Evolutionary conservation across 2,888 invertebrate species (phyloP).

Genomic region (Octonoba sinensis): DNA sequence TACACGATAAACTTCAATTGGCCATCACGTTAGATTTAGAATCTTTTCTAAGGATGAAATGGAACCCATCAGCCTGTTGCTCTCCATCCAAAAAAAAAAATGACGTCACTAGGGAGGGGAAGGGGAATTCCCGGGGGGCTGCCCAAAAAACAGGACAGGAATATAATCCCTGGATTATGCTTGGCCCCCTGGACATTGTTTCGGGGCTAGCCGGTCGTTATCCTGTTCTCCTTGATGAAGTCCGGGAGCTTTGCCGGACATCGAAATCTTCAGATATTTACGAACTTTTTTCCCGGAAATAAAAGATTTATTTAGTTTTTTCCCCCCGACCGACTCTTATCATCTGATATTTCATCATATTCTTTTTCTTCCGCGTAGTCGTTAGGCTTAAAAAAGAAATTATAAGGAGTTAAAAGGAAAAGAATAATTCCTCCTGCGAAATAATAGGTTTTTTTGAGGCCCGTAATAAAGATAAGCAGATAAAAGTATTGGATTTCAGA

Average conservation of each 20-base stretch:
- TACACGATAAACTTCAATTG: too few relatives aligned
- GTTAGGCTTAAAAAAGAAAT: constrained; percentile 40
- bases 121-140: background rate
- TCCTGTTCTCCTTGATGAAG: constrained; percentile 63
- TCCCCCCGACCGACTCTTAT: constrained; percentile 6
- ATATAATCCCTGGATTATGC: constrained; percentile 64
- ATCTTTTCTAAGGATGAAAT: background rate
- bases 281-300: constrained; percentile 58
- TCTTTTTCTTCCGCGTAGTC: constrained; percentile 14
- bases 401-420: constrained; percentile 37
- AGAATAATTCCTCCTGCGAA: constrained; percentile 8
- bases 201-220: constrained; percentile 52
- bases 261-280: constrained; percentile 64
- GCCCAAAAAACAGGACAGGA: constrained; percentile 52
- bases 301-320: constrained; percentile 61
- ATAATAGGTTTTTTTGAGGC: constrained; percentile 55
- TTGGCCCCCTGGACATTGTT: constrained; percentile 57
- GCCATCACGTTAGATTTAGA: too few relatives aligned
- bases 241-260: constrained; percentile 60
- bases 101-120: constrained; percentile 42
- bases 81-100: constrained; percentile 11
- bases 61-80: constrained; percentile 42
- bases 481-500: constrained; percentile 57
- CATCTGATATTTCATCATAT: constrained; percentile 53
- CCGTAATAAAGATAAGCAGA: constrained; percentile 63